Conservation (phyloP, 1,140 invertebrate species). For the Colletes gigas region DNA sequence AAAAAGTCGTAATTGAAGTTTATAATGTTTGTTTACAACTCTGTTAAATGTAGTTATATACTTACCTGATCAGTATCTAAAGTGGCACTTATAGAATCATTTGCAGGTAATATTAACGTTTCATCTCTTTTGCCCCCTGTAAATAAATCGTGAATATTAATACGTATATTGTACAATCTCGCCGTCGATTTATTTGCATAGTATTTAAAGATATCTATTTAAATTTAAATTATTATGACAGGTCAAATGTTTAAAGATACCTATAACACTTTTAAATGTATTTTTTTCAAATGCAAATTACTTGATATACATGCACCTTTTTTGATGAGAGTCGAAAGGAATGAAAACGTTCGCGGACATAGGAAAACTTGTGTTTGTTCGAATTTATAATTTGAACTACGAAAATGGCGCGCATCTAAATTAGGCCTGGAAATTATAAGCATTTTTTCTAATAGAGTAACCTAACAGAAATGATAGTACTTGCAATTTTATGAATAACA, state of each 20-base stretch:
- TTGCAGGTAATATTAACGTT: constrained; percentile 95
- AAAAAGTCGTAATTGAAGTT: constrained; percentile 22
- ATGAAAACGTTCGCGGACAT: no score
- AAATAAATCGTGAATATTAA: constrained; percentile 68
- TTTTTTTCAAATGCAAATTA: background rate
- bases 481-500: background rate
- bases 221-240: constrained; percentile 35
- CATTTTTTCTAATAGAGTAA: background rate
- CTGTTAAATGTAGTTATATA: constrained; percentile 52
- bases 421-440: background rate
- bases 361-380: background rate
- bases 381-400: background rate
- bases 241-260: background rate
- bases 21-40: constrained; percentile 17
- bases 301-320: background rate
- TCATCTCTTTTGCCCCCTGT: constrained; percentile 98
- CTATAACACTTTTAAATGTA: constrained; percentile 9
- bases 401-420: constrained; percentile 2
- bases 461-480: background rate
- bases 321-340: background rate
- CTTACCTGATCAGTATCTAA: constrained; percentile 90
- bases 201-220: constrained; percentile 18
- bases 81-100: constrained; percentile 97
- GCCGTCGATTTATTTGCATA: constrained; percentile 9
- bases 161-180: background rate